Conservation (phyloP, 2,888 invertebrate species). For the Sinodicranocentrus sp. region DNA sequence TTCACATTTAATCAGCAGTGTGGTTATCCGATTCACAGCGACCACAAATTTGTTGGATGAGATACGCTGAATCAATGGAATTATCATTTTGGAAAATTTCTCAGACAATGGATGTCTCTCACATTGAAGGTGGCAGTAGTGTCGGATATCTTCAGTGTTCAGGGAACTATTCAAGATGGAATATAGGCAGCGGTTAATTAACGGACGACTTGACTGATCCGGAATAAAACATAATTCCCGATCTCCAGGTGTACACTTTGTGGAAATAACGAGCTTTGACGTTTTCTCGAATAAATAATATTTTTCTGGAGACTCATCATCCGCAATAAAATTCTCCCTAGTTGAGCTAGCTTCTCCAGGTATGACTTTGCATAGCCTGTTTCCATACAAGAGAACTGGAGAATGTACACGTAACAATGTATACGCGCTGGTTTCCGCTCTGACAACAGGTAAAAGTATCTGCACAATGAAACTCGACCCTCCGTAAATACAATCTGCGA, state of each 20-base stretch:
- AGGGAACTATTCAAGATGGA: constrained; percentile 53
- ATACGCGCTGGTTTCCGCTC: constrained; percentile 26
- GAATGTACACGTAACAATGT: constrained; percentile 55
- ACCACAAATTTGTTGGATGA: constrained; percentile 67
- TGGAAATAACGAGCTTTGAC: constrained; percentile 30
- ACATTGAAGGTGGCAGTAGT: constrained; percentile 62
- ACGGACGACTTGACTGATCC: constrained; percentile 56
- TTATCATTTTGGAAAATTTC: constrained; percentile 23
- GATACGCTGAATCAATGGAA: constrained; percentile 65
- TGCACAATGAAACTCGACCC: constrained; percentile 57
- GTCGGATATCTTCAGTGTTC: constrained; percentile 17
- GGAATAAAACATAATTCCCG: constrained; percentile 51
- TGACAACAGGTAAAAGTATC: constrained; percentile 67
- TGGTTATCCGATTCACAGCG: constrained; percentile 65
- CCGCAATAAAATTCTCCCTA: neutral
- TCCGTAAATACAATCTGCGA: constrained; percentile 70
- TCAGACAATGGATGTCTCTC: constrained; percentile 43
- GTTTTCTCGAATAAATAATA: constrained; percentile 59
- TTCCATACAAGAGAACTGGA: constrained; percentile 68
- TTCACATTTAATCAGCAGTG: constrained; percentile 71
- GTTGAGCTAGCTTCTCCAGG: neutral
- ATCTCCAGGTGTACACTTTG: constrained; percentile 46
- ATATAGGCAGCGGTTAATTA: constrained; percentile 63
- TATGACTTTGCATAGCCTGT: constrained; percentile 46
- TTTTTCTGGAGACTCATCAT: constrained; percentile 28